Base-by-base conservation (phyloP, 2,797 vertebrate genomes). In the Pangasius djambal region DNA sequence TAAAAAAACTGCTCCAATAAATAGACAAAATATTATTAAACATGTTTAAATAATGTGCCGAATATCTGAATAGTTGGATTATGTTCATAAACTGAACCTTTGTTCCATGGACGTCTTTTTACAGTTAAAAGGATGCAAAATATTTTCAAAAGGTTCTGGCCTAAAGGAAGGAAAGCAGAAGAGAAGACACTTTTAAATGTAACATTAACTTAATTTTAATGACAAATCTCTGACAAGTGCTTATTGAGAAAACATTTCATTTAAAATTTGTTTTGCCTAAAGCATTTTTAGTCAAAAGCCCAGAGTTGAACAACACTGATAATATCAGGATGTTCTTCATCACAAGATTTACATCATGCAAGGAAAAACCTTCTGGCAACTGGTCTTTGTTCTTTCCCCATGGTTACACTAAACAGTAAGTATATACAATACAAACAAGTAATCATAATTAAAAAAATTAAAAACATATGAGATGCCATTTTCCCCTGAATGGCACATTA, bases 261-360 rank as follows among this genome's bases (percentile, higher is more conserved):
- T 44, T 1, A 40, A 13, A 82, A 40, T 8, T 4, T 18, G 20
- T 6, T 59, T 25, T 40, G 3, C 10, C 13, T 3, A 82, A 59
- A 37, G n/a, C 8, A 57, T 81, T 59, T 52, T 81, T 18, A 22
- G 10, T 18, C 18, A 37, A 34, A 37, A 83, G 6, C 59, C 22
- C 59, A 83, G 59, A 63, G 22, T 28, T 83, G 37, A 83, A 44
- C 34, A 82, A 40, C 74, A 50, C 34, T 9, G 37, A 83, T 83
- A 63, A 44, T 40, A 83, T 61, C 22, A 63, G 13, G 3, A 63
- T n/a, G 37, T 13, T 63, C 20, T 20, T 65, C 37, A 63, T 65
- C 81, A 83, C 37, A 63, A 65, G 81, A 65, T 65, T 61, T 28
- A 65, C 81, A 65, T n/a, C 81, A 44, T 83, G 59, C 59, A 83